Percentiles rank a stretch among this genome's conserved stretches.
Conservation (phyloP, 2,797 vertebrate species). For the Sitta carolinensis region DNA sequence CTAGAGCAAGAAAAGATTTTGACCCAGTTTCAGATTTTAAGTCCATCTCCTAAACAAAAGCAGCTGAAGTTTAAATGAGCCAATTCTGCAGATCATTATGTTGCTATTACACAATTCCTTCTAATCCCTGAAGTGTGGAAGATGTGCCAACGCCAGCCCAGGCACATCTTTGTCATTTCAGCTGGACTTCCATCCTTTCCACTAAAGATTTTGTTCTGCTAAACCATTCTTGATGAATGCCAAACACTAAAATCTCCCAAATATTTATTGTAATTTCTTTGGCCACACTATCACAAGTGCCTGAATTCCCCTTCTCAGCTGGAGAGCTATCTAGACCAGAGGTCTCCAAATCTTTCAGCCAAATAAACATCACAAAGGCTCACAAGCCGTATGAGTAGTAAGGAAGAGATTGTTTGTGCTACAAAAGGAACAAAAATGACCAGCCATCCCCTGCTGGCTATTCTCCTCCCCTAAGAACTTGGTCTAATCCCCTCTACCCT, state of each 20-base stretch:
- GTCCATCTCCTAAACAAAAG: constrained; percentile 63
- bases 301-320: constrained; percentile 50
- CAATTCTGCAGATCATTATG: constrained; percentile 62
- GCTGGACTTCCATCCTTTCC: constrained; percentile 41
- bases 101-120: constrained; percentile 65
- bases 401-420: constrained; percentile 36
- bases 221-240: constrained; percentile 36
- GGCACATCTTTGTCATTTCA: constrained; percentile 60
- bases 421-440: constrained; percentile 68
- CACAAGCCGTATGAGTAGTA: constrained; percentile 36
- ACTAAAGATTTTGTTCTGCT: constrained; percentile 41
- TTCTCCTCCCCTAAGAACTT: constrained; percentile 54
- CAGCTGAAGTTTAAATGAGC: constrained; percentile 65
- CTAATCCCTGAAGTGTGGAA: constrained; percentile 59
- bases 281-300: constrained; percentile 44
- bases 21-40: constrained; percentile 59
- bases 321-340: constrained; percentile 61
- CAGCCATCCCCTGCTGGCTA: constrained; percentile 60
- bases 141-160: constrained; percentile 59
- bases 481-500: constrained; percentile 52
- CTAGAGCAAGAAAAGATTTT: constrained; percentile 44
- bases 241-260: constrained; percentile 56
- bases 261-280: constrained; percentile 61
- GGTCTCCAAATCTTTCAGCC: constrained; percentile 57
- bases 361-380: constrained; percentile 59